phyloP scores from a whole-genome alignment of 2,888 invertebrate genomes.

The Therioaphis trifolii region DNA sequence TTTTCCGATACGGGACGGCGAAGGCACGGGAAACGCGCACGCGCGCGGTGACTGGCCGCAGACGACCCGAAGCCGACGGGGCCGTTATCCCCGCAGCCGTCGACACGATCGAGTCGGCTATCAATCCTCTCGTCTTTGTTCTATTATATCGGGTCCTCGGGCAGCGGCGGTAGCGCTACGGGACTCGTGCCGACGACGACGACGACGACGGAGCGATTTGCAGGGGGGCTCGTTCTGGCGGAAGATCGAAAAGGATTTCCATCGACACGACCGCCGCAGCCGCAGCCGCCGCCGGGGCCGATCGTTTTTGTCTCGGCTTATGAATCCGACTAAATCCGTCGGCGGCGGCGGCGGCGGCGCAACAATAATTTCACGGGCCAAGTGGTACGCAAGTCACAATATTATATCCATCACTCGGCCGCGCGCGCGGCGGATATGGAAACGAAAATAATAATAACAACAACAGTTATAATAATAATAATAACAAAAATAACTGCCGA shows the following conservation, averaged over 20 bases:
- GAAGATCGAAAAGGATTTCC: not conserved
- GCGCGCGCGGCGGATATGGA: conserved; percentile 51
- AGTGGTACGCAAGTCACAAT: conserved; percentile 1
- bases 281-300: not conserved
- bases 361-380: conserved; percentile 45
- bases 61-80: too few species aligned
- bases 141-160: too few species aligned
- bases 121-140: conserved; percentile 6
- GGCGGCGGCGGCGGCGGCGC: not conserved
- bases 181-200: not conserved
- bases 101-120: not conserved
- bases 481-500: conserved; percentile 51
- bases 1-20: too few species aligned
- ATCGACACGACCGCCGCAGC: not conserved
- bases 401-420: not conserved
- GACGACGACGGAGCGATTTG: not conserved
- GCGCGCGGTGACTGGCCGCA: too few species aligned
- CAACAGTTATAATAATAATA: conserved; percentile 17
- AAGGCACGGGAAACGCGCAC: too few species aligned
- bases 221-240: not conserved
- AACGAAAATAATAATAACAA: conserved; percentile 32
- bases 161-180: not conserved
- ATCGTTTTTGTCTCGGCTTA: conserved; percentile 38
- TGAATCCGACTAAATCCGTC: conserved; percentile 18
- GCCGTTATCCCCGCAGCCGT: not conserved